Base-by-base conservation (phyloP, 2,113 vertebrate species). In the Triplophysa siluroides region DNA sequence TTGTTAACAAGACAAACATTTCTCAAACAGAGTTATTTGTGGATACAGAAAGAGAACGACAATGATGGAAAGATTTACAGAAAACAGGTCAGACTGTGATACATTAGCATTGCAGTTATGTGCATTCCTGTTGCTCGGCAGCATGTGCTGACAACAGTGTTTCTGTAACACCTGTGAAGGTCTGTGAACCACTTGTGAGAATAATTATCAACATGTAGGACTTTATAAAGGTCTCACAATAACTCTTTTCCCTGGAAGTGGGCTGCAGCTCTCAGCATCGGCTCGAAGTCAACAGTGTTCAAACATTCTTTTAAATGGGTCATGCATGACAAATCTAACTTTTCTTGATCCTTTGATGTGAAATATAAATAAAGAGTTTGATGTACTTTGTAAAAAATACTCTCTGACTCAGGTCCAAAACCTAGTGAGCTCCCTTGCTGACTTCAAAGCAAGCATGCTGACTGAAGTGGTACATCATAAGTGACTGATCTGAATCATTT, bases 11-110 rank as follows among this genome's bases (percentile, higher is more conserved):
- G 18, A 38, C 56, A 70, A 50, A 29, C 52, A 70, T 79, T 56
- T 41, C 66, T 62, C 77, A 50, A 69, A 63, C 66, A 12, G 67
- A 0, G 11, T 71, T 71, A 62, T 50, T 71, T 38, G 18, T 1
- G 4, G 78, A 70, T 43, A 79, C 67, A 79, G 78, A 79, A 52
- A 10, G 66, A 79, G 78, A 79, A 62, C 67, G 50, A 56, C 2
- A 41, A 69, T 62, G 77, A 68, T 68, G 50, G 38, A 58, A 19
- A 23, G 64, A 74, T 80, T 63, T 29, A 29, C 24, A 58, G 78
- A 73, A 64, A 64, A 18, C 61, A 41, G n/a, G 47, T 65, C 21
- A 23, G 78, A 33, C 45, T 9, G n/a, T 33, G 60, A 38, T 14
- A 29, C 67, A 29, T 50, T 33, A 38, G 29, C 58, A 69, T 47